Base-by-base conservation (phyloP, 2,797 vertebrate species). In the Morus bassanus region DNA sequence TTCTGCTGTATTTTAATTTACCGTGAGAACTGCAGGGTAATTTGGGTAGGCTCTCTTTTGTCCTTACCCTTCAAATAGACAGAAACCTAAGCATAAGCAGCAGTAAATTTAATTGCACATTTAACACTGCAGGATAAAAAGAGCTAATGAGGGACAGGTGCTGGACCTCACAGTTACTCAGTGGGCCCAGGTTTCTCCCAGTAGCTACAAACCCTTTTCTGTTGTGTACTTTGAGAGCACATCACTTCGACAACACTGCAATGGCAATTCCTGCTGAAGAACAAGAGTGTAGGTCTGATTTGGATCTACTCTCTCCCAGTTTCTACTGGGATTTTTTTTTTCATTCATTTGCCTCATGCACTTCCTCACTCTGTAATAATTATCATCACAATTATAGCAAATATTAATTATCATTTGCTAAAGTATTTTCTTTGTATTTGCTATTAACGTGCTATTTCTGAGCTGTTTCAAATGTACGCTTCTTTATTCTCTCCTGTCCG, bases 351-450 rank as follows among this genome's bases (percentile, higher is more conserved):
- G 68, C 84, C 65, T 89, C 63, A 12, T 43, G 41, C 31, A 41
- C 72, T 78, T 87, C n/a, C 76, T 90, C 50, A 7, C 39, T 84
- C 45, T 75, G 61, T 69, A 92, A 61, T 64, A 87, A 92, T 88
- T 63, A 73, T 30, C 23, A 53, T 19, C 50, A 10, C 33, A 54
- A 70, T 61, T 46, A 69, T 2, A 61, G 63, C 37, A 54, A 45
- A 50, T 64, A 59, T 86, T 77, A 97, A 96, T 91, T 85, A 86
- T 65, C 84, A 87, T 92, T 84, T 89, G 84, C 60, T 50, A 18
- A 76, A 78, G 41, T 64, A 76, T 86, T 91, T 82, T 72, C 81
- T 91, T 68, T 88, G 51, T 63, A 22, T 91, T 90, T 94, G 72
- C 43, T 63, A 46, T 31, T 76, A 67, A 74, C 2, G 12, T 51